These are phyloP conservation scores for Drosophila athabasca DNA, from an alignment of 1,140 invertebrate genomes.

Conservation along the genomic window DNA sequence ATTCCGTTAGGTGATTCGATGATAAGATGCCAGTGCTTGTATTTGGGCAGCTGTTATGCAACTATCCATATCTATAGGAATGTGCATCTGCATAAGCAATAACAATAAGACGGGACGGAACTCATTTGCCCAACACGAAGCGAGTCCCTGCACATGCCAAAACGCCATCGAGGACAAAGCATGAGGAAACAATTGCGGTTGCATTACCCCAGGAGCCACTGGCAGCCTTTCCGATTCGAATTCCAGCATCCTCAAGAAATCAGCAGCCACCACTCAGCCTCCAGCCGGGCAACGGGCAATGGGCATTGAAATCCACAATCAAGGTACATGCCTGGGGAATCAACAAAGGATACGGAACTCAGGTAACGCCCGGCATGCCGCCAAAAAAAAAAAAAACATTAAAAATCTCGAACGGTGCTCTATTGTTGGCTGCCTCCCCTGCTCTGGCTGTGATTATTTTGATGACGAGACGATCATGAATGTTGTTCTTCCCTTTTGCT, in stretches of 20 bases:
- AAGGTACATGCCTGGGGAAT: conserved; percentile 48
- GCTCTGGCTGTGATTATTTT: conserved; percentile 66
- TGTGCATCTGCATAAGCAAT: conserved; percentile 58
- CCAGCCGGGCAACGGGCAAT: not conserved
- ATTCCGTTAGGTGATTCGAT: conserved; percentile 1
- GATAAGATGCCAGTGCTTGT: conserved; percentile 2
- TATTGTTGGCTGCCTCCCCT: conserved; percentile 53
- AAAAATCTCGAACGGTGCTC: conserved; percentile 63
- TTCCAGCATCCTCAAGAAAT: conserved; percentile 39
- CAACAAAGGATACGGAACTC: conserved; percentile 59
- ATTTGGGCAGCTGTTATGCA: conserved; percentile 62
- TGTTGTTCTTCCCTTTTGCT: conserved; percentile 24
- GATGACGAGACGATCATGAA: conserved; percentile 48
- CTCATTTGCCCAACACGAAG: conserved; percentile 56
- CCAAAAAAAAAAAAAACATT: conserved; percentile 54
- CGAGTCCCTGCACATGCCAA: conserved; percentile 75
- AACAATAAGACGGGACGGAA: conserved; percentile 30
- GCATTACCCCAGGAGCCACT: conserved; percentile 54
- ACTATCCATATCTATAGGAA: conserved; percentile 34
- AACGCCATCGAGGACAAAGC: conserved; percentile 56
- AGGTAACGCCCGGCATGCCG: conserved; percentile 65
- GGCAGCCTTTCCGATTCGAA: conserved; percentile 37
- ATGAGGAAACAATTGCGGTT: conserved; percentile 71
- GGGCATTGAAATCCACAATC: conserved; percentile 64
- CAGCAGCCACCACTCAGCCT: too few species aligned